These are phyloP conservation scores for Nasonia vitripennis DNA, from an alignment of 1,140 invertebrate genomes.

Conservation along the genomic window DNA sequence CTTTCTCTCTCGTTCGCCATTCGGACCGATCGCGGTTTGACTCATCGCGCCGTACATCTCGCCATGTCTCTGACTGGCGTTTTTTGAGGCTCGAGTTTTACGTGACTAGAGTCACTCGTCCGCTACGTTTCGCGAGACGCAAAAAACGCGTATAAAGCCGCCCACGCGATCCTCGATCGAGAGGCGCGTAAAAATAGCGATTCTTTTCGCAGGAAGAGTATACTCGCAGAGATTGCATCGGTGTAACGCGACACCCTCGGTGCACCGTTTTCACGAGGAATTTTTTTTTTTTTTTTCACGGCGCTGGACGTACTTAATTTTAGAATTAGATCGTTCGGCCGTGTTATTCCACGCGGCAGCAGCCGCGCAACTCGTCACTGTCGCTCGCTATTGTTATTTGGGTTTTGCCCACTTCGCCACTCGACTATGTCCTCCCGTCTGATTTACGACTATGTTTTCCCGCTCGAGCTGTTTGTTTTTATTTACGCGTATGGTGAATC, in stretches of 20 bases:
- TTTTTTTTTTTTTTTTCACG: neutral
- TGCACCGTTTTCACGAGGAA: neutral
- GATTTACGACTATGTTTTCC: neutral
- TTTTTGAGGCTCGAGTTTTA: too few species aligned
- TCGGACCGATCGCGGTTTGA: constrained; percentile 38
- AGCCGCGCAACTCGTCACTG: neutral
- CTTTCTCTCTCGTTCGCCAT: neutral
- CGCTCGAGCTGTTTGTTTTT: neutral
- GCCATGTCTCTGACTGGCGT: too few species aligned
- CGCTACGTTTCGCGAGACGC: too few species aligned
- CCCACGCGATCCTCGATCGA: neutral
- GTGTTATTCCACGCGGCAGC: neutral
- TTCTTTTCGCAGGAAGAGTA: neutral
- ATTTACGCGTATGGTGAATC: neutral
- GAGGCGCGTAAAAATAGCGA: constrained; percentile 10
- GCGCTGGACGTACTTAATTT: neutral
- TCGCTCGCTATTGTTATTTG: neutral
- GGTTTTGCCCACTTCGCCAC: neutral
- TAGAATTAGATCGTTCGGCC: neutral
- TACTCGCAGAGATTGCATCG: neutral
- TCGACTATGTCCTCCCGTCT: neutral
- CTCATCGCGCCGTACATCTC: constrained; percentile 16
- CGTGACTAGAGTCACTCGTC: neutral
- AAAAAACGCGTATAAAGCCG: neutral
- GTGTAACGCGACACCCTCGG: constrained; percentile 6